Conservation (phyloP, 2,113 vertebrate species). For the Danio rerio region GRCz12tu NC_133178.1:33588501-33589000, state of each 20-base stretch:
- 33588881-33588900: neutral
- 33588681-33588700: neutral
- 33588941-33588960: neutral
- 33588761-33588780: constrained; percentile 3
- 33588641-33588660: neutral
- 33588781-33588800: neutral
- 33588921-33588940: constrained; percentile 14
- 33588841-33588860: neutral
- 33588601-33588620: too few relatives aligned
- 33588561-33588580: too few relatives aligned
- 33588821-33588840: neutral
- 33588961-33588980: neutral
- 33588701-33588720: neutral
- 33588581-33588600: too few relatives aligned
- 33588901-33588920: neutral
- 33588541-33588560: too few relatives aligned
- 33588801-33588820: neutral
- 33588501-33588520: too few relatives aligned
- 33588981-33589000: neutral
- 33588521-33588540: too few relatives aligned
- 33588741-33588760: constrained; percentile 8
- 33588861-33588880: neutral
- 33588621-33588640: neutral
- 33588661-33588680: neutral
- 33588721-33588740: neutral